Evolutionary conservation across 2,797 vertebrate genomes (phyloP).

Genomic region (Acipenser transmontanus): DNA sequence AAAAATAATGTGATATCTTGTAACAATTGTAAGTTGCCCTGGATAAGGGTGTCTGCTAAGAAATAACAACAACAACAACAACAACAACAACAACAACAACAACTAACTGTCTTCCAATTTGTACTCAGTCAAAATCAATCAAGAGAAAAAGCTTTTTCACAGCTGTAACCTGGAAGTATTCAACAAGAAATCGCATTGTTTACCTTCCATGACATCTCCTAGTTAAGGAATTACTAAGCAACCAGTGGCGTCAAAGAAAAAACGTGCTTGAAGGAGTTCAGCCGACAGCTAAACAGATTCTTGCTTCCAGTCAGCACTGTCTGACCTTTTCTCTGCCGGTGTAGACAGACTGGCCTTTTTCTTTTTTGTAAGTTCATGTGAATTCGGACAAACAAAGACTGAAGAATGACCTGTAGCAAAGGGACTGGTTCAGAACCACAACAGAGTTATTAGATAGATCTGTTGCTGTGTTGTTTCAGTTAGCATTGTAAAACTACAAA

Average conservation of each 20-base stretch:
- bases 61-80: neutral
- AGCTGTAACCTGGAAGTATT: neutral
- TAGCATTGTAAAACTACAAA: too few relatives aligned
- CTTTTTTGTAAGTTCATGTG: too few relatives aligned
- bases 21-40: too few relatives aligned
- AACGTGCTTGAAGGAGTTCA: neutral
- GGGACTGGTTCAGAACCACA: too few relatives aligned
- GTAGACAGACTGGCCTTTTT: too few relatives aligned
- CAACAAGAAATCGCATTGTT: neutral
- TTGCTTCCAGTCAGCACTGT: neutral
- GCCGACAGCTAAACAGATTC: neutral
- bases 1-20: too few relatives aligned
- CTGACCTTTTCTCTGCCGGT: too few relatives aligned
- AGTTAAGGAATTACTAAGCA: neutral
- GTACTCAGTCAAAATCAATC: neutral
- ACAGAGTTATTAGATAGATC: too few relatives aligned
- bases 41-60: too few relatives aligned
- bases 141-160: neutral
- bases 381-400: too few relatives aligned
- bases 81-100: neutral
- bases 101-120: neutral
- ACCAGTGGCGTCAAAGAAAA: neutral
- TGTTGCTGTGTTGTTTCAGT: too few relatives aligned
- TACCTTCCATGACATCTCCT: neutral
- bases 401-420: too few relatives aligned